Evolutionary conservation across 1,140 invertebrate species (phyloP), one percentile per base, ranked within the genome.

Genomic region (Pachypsylla venusta): DNA sequence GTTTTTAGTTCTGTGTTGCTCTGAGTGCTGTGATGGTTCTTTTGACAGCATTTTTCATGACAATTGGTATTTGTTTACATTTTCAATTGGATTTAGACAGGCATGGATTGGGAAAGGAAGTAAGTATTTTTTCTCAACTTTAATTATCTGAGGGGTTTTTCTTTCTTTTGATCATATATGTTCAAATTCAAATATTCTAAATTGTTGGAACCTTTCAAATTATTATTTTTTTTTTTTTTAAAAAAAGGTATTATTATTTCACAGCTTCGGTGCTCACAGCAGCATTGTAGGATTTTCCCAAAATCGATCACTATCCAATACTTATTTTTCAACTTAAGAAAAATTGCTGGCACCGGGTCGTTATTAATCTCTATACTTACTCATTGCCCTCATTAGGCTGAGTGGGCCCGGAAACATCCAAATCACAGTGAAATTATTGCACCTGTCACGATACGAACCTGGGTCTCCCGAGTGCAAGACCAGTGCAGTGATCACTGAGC

Each of bases 21-120:
- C 79, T 94, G 35, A 87, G 87, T 69, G 90, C 92, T 2, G 84
- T 92, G 4, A 68, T 89, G 2, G 95, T 93, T 1, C 86, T 97
- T 0, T 77, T 92, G 1, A 82, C 86, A 1, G 95, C 93, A 25
- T 71, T 98, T 1, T 81, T 85, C 2, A 97, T 97, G 87, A 93
- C 92, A 1, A 79, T 94, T 63, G 93, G 93, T 24, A 77, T 97
- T 20, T 97, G 93, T 73, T 87, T 93, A 64, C 87, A 93, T 67
- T 94, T 97, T 70, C 93, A 85, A 1, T 73, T 88, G 63, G 87
- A 84, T 2, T 72, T 67, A 26, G 61, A 61, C 16, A 62, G 88
- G 1, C 85, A 82, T 58, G 72, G 85, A 25, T 81, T 85, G 69
- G 81, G 81, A 25, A 87, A 85, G 69, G 85, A 87, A 69, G 66